Base-by-base conservation (phyloP, 2,888 invertebrate species). In the Phengaris alcon region DNA sequence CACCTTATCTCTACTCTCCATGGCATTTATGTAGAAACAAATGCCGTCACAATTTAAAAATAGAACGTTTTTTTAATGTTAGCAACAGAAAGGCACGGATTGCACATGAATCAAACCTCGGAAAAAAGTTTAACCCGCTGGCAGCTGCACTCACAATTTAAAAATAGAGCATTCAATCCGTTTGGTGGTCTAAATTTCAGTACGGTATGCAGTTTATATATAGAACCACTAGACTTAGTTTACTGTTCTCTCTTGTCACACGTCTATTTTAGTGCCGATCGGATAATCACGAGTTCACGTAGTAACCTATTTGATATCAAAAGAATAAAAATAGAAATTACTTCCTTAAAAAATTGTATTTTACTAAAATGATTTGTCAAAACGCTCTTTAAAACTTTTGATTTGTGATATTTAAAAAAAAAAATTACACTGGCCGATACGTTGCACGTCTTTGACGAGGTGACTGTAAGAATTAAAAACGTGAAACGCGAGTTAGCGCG, bases 241-340 rank as follows among this genome's bases (percentile, higher is more conserved):
- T 89, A 89, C 89, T 85, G 87, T 89, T 90, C 91, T 90, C 91
- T 89, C 89, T 88, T 85, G 90, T 90, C 91, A 91, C 89, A 84
- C 84, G 84, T 86, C 89, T 90, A 90, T 88, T 87, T 88, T 84
- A 86, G 86, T 85, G 80, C 79, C 80, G 80, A 83, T 84, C 82
- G 80, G 79, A 80, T 76, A 78, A 77, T 78, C 78, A 78, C 77
- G 77, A 75, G 51, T 68, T 72, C 72, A 13, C 52, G 72, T 72
- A 54, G 72, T 72, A 72, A 72, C 52, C 72, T 72, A 72, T 22
- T 35, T 70, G 69, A 15, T 70, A 52, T 15, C 35, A 15, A 72
- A 72, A 54, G 54, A 69, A 69, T 55, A 13, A 55, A 13, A 55
- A 13, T 22, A 59, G 59, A 10, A 59, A n/a, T 9, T 7, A 59